Evolutionary conservation across 1,140 invertebrate species (phyloP).

Genomic region (Rhyzopertha dominica): DNA sequence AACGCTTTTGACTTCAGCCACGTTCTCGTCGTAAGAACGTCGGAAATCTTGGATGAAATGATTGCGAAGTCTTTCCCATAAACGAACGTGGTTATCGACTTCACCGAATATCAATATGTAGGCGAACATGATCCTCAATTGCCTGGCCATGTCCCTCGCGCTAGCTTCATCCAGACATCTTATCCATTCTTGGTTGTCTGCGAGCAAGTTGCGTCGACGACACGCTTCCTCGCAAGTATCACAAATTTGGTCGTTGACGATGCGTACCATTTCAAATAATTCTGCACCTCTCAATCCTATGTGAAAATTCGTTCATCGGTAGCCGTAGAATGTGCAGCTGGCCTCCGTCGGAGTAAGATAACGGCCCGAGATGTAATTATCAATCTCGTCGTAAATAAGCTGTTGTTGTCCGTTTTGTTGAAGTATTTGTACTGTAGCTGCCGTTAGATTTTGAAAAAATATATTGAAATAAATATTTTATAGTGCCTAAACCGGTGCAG

Average conservation of each 20-base stretch:
- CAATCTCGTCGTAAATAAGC: no score
- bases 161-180: neutral
- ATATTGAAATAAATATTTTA: no score
- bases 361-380: no score
- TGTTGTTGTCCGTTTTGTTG: no score
- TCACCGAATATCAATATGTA: slow-evolving; percentile 2
- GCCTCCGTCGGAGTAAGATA: slow-evolving; percentile 15
- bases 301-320: slow-evolving; percentile 8
- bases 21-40: no score
- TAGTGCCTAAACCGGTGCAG: no score
- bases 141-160: neutral
- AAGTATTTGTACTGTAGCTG: no score
- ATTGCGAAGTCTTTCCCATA: neutral
- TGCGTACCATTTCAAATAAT: slow-evolving; percentile 8
- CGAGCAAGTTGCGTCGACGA: neutral
- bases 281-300: slow-evolving; percentile 10
- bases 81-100: neutral
- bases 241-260: neutral
- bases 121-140: neutral
- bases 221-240: neutral
- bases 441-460: no score
- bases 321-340: slow-evolving; percentile 10
- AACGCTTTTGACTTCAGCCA: no score
- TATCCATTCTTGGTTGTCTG: neutral
- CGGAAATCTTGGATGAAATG: neutral